Evolutionary conservation across 2,113 vertebrate genomes (phyloP).

Genomic region (Atrichornis clamosus): DNA sequence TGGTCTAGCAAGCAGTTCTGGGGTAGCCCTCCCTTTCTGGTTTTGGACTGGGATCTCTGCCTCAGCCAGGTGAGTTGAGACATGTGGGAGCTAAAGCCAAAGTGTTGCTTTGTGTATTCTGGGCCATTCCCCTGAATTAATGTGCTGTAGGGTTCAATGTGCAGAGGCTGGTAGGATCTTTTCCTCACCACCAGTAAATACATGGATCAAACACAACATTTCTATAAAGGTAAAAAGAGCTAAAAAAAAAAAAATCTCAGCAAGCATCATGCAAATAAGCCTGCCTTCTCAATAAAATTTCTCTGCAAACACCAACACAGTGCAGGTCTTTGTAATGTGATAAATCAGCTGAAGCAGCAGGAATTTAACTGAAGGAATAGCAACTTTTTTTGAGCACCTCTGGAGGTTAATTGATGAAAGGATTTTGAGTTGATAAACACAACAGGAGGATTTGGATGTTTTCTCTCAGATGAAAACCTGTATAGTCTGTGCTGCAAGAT

Average conservation of each 20-base stretch:
- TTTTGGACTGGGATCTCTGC: neutral
- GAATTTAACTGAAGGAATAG: conserved; percentile 17
- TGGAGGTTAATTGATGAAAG: conserved; percentile 56
- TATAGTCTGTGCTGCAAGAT: neutral
- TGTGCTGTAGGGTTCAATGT: neutral
- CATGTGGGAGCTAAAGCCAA: neutral
- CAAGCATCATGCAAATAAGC: conserved; percentile 42
- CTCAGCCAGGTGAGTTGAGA: too few relatives aligned
- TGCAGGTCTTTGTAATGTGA: conserved; percentile 18
- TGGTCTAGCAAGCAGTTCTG: neutral
- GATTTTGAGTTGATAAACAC: conserved; percentile 37
- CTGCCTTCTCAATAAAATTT: conserved; percentile 1
- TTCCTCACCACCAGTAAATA: neutral
- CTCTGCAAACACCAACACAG: neutral
- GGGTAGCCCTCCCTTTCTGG: neutral
- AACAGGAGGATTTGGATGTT: conserved; percentile 32
- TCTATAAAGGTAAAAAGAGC: conserved; percentile 6
- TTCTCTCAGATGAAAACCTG: neutral
- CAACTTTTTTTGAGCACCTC: conserved; percentile 34
- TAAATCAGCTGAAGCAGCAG: conserved; percentile 53
- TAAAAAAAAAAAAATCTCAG: neutral
- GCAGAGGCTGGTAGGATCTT: neutral
- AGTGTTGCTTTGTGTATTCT: neutral
- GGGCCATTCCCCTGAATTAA: neutral
- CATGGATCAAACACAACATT: neutral